Percentiles rank a stretch among this genome's conserved stretches.
These are phyloP conservation scores for Bombus confusus DNA, from an alignment of 1,140 invertebrate species.

Conservation along the genomic window DNA sequence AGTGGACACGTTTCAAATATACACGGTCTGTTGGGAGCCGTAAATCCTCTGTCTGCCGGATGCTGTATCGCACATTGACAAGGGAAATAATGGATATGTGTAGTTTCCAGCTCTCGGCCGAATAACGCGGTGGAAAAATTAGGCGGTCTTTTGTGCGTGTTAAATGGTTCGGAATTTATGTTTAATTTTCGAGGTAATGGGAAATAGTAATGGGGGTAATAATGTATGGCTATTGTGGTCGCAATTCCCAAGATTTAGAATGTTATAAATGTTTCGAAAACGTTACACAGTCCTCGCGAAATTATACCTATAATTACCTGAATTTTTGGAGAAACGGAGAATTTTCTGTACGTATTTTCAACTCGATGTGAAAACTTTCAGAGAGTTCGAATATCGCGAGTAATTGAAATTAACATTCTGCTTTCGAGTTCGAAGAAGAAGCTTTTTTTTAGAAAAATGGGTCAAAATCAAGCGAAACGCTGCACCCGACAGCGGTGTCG, in stretches of 20 bases:
- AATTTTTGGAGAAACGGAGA: too few species aligned
- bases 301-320: background rate
- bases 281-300: background rate
- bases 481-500: too few species aligned
- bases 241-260: background rate
- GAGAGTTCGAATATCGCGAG: background rate
- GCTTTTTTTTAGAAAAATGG: background rate
- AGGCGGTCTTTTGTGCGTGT: background rate
- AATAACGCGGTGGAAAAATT: background rate
- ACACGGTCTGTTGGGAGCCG: constrained; percentile 8
- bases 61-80: constrained; percentile 15
- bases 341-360: too few species aligned
- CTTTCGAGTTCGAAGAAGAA: background rate
- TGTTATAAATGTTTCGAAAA: too few species aligned
- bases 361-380: background rate
- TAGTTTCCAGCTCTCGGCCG: background rate
- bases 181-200: constrained; percentile 8
- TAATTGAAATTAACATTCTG: background rate
- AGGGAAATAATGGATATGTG: constrained; percentile 9
- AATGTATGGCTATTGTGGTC: background rate
- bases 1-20: constrained; percentile 25
- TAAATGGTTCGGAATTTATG: background rate
- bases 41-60: constrained; percentile 11
- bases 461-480: background rate
- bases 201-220: background rate